Evolutionary conservation across 1,140 invertebrate species (phyloP).

Genomic region (Bombus superbus): DNA sequence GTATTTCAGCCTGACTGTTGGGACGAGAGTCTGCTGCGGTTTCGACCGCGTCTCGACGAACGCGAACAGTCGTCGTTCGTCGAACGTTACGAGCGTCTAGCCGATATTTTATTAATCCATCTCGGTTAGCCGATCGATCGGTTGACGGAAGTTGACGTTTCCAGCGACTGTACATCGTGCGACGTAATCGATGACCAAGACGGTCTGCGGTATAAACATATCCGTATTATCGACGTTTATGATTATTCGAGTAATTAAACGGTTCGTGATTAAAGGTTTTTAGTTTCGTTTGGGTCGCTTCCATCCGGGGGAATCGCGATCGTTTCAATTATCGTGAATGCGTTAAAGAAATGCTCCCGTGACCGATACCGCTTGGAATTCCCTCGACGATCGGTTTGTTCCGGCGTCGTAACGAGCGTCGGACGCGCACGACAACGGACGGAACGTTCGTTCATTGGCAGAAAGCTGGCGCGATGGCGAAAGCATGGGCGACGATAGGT

Average conservation of each 20-base stretch:
- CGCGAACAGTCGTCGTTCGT: background rate
- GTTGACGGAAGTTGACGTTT: slow-evolving; percentile 30
- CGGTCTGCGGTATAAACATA: slow-evolving; percentile 1
- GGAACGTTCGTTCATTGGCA: background rate
- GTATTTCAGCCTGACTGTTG: background rate
- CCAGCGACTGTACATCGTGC: background rate
- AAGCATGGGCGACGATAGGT: background rate
- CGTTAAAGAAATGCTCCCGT: slow-evolving; percentile 54
- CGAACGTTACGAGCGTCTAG: slow-evolving; percentile 6
- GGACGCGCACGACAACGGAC: background rate
- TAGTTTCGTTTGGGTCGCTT: slow-evolving; percentile 35
- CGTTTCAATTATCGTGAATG: slow-evolving; percentile 62
- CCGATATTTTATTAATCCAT: slow-evolving; percentile 12
- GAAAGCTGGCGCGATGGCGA: background rate
- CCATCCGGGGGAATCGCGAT: slow-evolving; percentile 56
- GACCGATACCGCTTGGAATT: slow-evolving; percentile 52
- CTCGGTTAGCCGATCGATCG: slow-evolving; percentile 26
- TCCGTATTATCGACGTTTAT: slow-evolving; percentile 42
- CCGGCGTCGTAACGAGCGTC: background rate
- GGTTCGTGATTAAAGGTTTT: slow-evolving; percentile 60
- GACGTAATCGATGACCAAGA: background rate
- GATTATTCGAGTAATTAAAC: slow-evolving; percentile 42
- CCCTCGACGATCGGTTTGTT: slow-evolving; percentile 38
- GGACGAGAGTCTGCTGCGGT: background rate
- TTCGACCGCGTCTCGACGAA: background rate